Base-by-base conservation (phyloP, 2,888 invertebrate genomes). In the Nomada ruficornis region DNA sequence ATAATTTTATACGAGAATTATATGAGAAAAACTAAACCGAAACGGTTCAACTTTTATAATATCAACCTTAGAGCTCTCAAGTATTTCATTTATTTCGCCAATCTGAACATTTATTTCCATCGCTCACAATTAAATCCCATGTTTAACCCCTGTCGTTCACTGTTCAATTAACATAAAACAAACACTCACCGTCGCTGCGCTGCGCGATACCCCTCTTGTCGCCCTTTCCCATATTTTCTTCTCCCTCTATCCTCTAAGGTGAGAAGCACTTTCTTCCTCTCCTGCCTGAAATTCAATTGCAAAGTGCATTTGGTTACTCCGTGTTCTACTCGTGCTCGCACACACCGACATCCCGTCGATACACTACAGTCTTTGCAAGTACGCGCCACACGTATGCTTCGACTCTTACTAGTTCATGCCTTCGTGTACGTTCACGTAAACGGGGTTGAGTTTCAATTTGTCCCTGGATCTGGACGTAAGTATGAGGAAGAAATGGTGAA, bases 221-320 rank as follows among this genome's bases (percentile, higher is more conserved):
- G 82, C 94, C 95, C 91, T 94, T 94, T 77, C 95, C 95, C 95
- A 95, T 95, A 89, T 90, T 93, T 91, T 83, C 87, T 87, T 87
- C 89, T 89, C 89, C 84, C 84, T 82, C 77, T 87, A 84, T 26
- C 77, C 85, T 83, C 88, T 86, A 88, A 73, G 88, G 80, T 88
- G 86, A 90, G 86, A 86, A 87, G 79, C 85, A 87, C 86, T 84
- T 87, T 86, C 86, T 84, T 86, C 85, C 70, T 84, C 79, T 86
- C 80, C 84, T 79, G 70, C 84, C 89, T 89, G 86, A 78, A 90
- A 90, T 76, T 74, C 82, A 85, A 89, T 86, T 82, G 75, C 36
- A 73, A 59, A 71, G 54, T 69, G 65, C 75, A 67, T 77, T 77
- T 63, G 52, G 67, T 86, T 86, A 86, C 47, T 62, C 26, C 10